Evolutionary conservation across 2,113 vertebrate species (phyloP).

Genomic region (Polypterus senegalus): DNA sequence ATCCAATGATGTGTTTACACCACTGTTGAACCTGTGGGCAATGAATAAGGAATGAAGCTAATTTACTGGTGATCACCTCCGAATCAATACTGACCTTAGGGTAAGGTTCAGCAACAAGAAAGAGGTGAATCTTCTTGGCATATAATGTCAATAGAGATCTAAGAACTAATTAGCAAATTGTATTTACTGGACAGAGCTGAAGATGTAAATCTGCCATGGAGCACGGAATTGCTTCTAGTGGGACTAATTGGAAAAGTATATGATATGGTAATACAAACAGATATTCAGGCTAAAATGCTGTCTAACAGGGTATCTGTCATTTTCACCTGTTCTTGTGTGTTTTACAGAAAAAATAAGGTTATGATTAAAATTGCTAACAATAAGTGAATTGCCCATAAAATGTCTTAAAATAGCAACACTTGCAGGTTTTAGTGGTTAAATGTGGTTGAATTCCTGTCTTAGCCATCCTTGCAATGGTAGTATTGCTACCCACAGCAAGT

Average conservation of each 20-base stretch:
- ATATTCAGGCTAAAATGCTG: constrained; percentile 3
- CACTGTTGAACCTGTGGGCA: constrained; percentile 92
- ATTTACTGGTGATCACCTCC: constrained; percentile 77
- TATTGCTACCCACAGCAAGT: too few relatives aligned
- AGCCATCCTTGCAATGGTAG: too few relatives aligned
- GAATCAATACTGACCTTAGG: constrained; percentile 71
- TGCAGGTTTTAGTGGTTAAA: too few relatives aligned
- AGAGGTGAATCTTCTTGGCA: constrained; percentile 51
- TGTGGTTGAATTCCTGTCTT: too few relatives aligned
- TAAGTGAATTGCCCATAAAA: too few relatives aligned
- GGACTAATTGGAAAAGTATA: background rate
- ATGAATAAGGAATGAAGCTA: constrained; percentile 86
- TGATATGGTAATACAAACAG: constrained; percentile 4
- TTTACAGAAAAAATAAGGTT: too few relatives aligned
- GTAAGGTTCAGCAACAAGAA: constrained; percentile 46
- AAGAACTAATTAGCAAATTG: constrained; percentile 55
- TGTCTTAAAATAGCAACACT: too few relatives aligned
- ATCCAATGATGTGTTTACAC: constrained; percentile 97
- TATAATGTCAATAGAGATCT: constrained; percentile 44
- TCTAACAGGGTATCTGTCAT: too few relatives aligned
- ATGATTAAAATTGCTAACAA: too few relatives aligned
- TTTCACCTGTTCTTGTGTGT: too few relatives aligned
- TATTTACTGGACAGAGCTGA: constrained; percentile 40
- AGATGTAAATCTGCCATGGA: constrained; percentile 14
- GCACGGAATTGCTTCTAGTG: background rate